These are phyloP conservation scores for Odontesthes bonariensis DNA, from an alignment of 2,113 vertebrate species.

Conservation along the genomic window DNA sequence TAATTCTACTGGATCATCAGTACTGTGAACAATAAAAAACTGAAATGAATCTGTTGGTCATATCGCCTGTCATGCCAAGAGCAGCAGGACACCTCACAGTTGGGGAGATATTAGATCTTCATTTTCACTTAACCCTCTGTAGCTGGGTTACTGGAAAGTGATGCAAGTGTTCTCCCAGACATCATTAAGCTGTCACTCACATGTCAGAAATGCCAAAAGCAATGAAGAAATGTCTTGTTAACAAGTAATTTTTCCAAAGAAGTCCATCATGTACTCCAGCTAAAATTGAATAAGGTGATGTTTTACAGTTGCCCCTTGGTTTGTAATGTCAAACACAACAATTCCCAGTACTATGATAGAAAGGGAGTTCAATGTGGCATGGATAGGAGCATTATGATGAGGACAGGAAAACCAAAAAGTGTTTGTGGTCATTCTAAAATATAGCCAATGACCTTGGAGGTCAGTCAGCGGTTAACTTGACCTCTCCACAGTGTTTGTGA, in stretches of 20 bases:
- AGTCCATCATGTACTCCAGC: neutral
- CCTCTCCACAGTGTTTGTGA: conserved; percentile 38
- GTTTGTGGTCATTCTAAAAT: neutral
- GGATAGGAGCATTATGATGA: neutral
- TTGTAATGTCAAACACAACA: neutral
- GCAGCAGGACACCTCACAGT: conserved; percentile 8
- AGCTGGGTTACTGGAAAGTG: conserved; percentile 13
- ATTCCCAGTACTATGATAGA: neutral
- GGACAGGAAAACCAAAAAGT: neutral
- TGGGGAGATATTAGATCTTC: conserved; percentile 29
- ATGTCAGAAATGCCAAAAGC: neutral
- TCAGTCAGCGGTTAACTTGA: conserved; percentile 34
- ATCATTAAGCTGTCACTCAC: conserved; percentile 27
- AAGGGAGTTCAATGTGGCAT: neutral
- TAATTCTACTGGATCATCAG: conserved; percentile 43
- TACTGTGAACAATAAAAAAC: conserved; percentile 50
- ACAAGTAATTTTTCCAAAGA: conserved; percentile 22
- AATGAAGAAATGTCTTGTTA: conserved; percentile 35
- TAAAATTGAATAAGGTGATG: neutral
- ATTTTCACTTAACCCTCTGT: conserved; percentile 54
- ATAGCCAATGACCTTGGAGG: neutral
- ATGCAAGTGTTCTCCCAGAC: neutral
- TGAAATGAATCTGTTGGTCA: conserved; percentile 53
- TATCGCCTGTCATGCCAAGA: conserved; percentile 36
- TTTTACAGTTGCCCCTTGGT: neutral